Evolutionary conservation across 2,113 vertebrate species (phyloP).

Genomic region (Thinocorus orbignyianus): DNA sequence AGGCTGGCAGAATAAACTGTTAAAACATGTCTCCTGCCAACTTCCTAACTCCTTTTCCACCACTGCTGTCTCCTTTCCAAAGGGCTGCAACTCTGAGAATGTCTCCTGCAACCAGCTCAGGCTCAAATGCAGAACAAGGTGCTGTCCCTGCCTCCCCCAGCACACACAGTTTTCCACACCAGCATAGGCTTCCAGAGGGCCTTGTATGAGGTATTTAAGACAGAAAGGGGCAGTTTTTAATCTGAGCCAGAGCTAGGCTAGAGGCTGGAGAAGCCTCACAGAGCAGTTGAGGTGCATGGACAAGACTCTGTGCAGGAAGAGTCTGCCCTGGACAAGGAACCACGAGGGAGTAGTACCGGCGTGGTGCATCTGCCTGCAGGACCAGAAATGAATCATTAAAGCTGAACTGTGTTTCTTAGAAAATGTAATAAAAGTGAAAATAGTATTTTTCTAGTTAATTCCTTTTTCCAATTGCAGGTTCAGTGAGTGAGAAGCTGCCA

Average conservation of each 20-base stretch:
- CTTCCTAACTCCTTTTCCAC: neutral
- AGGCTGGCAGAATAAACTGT: neutral
- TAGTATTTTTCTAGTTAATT: neutral
- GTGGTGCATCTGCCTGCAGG: neutral
- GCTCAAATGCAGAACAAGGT: neutral
- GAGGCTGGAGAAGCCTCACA: neutral
- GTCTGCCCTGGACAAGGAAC: neutral
- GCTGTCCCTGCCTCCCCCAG: neutral
- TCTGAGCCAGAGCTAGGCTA: neutral
- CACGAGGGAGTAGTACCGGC: fast-evolving
- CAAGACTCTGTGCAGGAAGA: neutral
- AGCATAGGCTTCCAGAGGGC: fast-evolving
- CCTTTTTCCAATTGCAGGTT: conserved; percentile 73
- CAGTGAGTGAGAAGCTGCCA: conserved; percentile 83
- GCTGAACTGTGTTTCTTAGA: neutral
- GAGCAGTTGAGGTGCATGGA: neutral
- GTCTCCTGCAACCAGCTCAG: neutral
- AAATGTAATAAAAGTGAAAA: neutral
- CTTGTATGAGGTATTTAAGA: neutral
- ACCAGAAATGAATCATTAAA: neutral
- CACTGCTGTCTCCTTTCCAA: neutral
- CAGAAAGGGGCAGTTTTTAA: neutral
- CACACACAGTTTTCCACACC: neutral
- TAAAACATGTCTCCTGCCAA: neutral
- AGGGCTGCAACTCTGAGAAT: neutral